phyloP scores from a whole-genome alignment of 2,888 invertebrate genomes.

The Aromia moschata region DNA sequence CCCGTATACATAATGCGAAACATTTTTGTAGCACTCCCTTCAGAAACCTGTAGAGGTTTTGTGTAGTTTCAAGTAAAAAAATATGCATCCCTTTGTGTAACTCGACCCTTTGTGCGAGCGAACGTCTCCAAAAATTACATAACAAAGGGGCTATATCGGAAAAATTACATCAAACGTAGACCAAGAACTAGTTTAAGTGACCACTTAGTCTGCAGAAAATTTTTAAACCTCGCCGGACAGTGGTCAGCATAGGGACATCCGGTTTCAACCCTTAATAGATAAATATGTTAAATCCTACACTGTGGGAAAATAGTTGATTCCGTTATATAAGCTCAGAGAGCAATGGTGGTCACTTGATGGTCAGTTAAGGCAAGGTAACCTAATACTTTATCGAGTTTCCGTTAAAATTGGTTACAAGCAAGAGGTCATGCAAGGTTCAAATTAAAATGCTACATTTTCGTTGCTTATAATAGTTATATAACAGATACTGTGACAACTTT shows the following conservation, averaged over 20 bases:
- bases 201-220: slow-evolving; percentile 42
- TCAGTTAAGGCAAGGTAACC: not conserved
- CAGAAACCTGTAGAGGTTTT: slow-evolving; percentile 25
- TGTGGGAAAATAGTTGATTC: slow-evolving; percentile 46
- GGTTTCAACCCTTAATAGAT: slow-evolving; percentile 46
- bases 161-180: slow-evolving; percentile 50
- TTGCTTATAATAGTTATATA: no score
- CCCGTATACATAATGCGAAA: slow-evolving; percentile 31
- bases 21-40: slow-evolving; percentile 33
- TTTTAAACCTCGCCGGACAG: slow-evolving; percentile 40
- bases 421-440: no score
- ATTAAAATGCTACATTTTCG: no score
- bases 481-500: no score
- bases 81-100: slow-evolving; percentile 26
- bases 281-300: slow-evolving; percentile 35
- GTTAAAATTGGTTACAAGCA: no score
- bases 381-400: not conserved
- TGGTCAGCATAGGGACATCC: slow-evolving; percentile 47
- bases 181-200: slow-evolving; percentile 51
- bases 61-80: slow-evolving; percentile 38
- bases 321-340: slow-evolving; percentile 15
- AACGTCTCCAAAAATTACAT: slow-evolving; percentile 47
- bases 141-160: slow-evolving; percentile 43
- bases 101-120: slow-evolving; percentile 23
- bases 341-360: slow-evolving; percentile 6